Percentiles rank a stretch among this genome's conserved stretches.
Conservation (phyloP, 1,140 invertebrate genomes). For the Diploscapter pachys region DNA sequence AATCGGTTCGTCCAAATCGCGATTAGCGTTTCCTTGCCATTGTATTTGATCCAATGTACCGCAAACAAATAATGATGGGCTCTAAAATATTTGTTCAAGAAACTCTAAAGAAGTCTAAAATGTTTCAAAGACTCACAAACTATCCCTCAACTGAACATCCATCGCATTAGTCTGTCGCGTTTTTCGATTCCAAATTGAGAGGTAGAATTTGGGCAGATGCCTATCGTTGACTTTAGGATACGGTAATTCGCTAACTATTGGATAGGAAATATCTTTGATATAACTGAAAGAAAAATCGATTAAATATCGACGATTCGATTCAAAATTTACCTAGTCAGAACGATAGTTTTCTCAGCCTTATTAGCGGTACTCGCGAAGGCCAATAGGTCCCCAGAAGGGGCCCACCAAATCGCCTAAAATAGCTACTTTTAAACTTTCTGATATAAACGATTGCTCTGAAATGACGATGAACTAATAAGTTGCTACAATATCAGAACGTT, state of each 20-base stretch:
- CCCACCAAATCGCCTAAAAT: conserved; percentile 55
- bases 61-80: conserved; percentile 45
- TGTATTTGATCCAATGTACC: conserved; percentile 43
- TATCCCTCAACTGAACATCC: conserved; percentile 38
- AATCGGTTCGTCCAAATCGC: conserved; percentile 54
- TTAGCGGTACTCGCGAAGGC: conserved; percentile 52
- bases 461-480: too few species aligned
- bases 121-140: conserved; percentile 22
- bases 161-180: conserved; percentile 20
- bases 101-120: conserved; percentile 12
- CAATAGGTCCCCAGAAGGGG: conserved; percentile 41
- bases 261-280: not conserved
- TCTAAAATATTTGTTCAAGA: conserved; percentile 8
- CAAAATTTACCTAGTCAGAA: conserved; percentile 22
- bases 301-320: too few species aligned
- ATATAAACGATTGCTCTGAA: too few species aligned
- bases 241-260: conserved; percentile 28
- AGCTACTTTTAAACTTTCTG: too few species aligned
- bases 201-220: conserved; percentile 24
- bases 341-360: conserved; percentile 37
- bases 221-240: conserved; percentile 49
- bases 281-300: too few species aligned
- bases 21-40: conserved; percentile 42
- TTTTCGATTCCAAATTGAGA: conserved; percentile 37
- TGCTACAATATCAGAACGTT: too few species aligned